Evolutionary conservation across 2,797 vertebrate genomes (phyloP).

Genomic region (Lagodon rhomboides): DNA sequence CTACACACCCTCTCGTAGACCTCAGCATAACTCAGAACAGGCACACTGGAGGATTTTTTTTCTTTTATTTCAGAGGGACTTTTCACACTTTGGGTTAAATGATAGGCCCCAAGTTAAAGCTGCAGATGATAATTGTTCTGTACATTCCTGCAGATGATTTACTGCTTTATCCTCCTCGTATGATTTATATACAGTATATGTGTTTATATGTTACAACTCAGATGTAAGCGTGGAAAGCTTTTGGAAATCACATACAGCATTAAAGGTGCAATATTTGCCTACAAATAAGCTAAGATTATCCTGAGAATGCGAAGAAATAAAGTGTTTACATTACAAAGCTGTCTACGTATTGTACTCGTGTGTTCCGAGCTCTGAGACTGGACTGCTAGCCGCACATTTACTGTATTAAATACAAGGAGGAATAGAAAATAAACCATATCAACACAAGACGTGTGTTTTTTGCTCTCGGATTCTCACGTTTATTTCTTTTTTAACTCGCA

Average conservation of each 20-base stretch:
- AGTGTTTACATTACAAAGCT: too few relatives aligned
- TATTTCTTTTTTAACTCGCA: conserved; percentile 60
- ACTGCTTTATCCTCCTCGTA: conserved; percentile 14
- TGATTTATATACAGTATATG: conserved; percentile 36
- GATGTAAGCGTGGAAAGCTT: not conserved
- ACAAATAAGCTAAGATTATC: too few relatives aligned
- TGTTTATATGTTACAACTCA: conserved; percentile 30
- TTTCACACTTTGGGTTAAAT: conserved; percentile 63
- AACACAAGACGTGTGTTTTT: too few relatives aligned
- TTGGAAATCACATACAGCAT: not conserved
- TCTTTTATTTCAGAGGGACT: conserved; percentile 60
- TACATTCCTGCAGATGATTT: conserved; percentile 47
- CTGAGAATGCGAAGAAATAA: too few relatives aligned
- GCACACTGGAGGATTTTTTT: conserved; percentile 23
- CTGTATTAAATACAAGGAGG: too few relatives aligned
- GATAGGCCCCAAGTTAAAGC: conserved; percentile 46
- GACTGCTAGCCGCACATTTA: too few relatives aligned
- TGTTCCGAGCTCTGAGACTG: too few relatives aligned
- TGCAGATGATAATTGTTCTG: conserved; percentile 45
- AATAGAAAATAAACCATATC: too few relatives aligned
- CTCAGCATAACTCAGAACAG: conserved; percentile 67
- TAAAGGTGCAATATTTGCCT: too few relatives aligned
- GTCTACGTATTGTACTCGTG: too few relatives aligned
- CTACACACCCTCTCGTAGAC: conserved; percentile 62
- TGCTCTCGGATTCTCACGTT: not conserved